Evolutionary conservation across 2,113 vertebrate genomes (phyloP).

Genomic region (Hyaena hyaena): DNA sequence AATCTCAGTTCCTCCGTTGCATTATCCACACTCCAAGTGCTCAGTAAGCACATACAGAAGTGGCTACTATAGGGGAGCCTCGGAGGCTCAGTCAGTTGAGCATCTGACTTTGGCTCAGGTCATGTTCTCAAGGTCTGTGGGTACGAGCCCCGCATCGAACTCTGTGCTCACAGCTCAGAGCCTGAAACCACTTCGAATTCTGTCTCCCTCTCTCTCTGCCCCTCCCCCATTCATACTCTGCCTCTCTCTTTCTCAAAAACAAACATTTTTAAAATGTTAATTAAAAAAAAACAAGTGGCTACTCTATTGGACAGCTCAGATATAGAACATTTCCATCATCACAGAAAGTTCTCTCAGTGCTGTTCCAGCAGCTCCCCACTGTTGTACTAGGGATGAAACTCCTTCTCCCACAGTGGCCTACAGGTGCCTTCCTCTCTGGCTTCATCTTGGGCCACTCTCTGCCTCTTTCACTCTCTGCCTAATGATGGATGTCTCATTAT

Average conservation of each 20-base stretch:
- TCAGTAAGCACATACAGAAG: not conserved
- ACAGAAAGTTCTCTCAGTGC: not conserved
- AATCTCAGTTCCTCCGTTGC: not conserved
- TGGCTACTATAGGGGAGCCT: not conserved
- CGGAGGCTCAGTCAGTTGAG: too few species aligned
- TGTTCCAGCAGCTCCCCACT: accelerated
- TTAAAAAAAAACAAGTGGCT: not conserved
- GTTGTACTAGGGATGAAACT: accelerated
- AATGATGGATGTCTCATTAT: not conserved
- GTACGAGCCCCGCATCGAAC: accelerated
- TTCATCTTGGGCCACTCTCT: not conserved
- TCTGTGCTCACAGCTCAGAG: too few species aligned
- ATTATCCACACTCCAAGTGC: not conserved
- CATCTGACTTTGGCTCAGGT: too few species aligned
- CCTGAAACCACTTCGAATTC: too few species aligned
- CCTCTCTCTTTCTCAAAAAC: too few species aligned
- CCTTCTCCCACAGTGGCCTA: accelerated
- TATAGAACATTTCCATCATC: not conserved
- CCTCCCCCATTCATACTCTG: too few species aligned
- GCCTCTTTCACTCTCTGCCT: not conserved
- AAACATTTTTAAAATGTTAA: too few species aligned
- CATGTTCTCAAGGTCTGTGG: too few species aligned
- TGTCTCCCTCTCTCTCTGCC: too few species aligned
- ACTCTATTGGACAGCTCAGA: accelerated
- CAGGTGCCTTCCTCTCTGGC: not conserved